These are phyloP conservation scores for Erebia epiphron DNA, from an alignment of 2,888 invertebrate species.

Conservation along the genomic window DNA sequence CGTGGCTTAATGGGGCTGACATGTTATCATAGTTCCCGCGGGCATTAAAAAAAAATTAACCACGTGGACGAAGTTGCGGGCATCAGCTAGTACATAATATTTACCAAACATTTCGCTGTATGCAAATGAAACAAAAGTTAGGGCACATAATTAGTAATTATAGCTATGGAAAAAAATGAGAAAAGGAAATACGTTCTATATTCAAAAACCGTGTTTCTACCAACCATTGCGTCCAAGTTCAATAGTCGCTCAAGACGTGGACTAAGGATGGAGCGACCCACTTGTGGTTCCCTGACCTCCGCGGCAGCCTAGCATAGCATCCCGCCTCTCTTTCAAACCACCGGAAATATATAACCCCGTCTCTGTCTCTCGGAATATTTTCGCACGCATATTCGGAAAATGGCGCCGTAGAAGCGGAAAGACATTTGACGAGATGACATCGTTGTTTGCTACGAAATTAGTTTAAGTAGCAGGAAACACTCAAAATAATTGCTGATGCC, in stretches of 20 bases:
- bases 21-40: too few relatives aligned
- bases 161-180: constrained; percentile 43
- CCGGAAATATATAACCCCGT: constrained; percentile 48
- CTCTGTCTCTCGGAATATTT: constrained; percentile 79
- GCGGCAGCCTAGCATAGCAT: constrained; percentile 69
- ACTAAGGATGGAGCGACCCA: constrained; percentile 81
- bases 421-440: constrained; percentile 61
- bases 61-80: too few relatives aligned
- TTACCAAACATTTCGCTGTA: neutral
- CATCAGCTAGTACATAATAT: too few relatives aligned
- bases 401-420: constrained; percentile 59
- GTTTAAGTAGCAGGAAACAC: neutral
- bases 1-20: too few relatives aligned
- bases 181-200: constrained; percentile 58
- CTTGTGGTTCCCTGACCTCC: constrained; percentile 82
- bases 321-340: constrained; percentile 54
- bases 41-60: too few relatives aligned
- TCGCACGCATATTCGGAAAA: constrained; percentile 76
- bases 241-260: constrained; percentile 67
- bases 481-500: neutral
- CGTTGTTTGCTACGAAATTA: constrained; percentile 33
- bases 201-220: constrained; percentile 75
- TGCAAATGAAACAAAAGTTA: constrained; percentile 37
- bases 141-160: constrained; percentile 40
- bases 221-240: constrained; percentile 72